phyloP scores from a whole-genome alignment of 2,113 vertebrate species.

The Equus quagga region DNA sequence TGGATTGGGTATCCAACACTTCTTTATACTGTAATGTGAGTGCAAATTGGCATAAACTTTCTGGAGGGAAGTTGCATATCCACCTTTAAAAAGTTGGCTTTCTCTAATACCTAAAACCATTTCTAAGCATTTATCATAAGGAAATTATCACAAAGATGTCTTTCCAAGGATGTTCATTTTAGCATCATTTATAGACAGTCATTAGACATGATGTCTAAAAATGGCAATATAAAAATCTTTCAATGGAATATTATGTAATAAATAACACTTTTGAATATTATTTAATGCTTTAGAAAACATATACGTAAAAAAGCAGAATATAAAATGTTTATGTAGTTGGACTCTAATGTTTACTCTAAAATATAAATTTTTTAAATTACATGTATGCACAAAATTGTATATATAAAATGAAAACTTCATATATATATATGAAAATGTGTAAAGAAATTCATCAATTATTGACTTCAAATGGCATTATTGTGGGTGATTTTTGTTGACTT shows the following conservation, averaged over 20 bases:
- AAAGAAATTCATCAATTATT: background rate
- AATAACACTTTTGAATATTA: slow-evolving; percentile 13
- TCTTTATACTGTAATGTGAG: background rate
- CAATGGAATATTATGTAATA: background rate
- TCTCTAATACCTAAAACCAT: background rate
- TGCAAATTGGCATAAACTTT: background rate
- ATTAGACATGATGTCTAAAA: slow-evolving; percentile 36
- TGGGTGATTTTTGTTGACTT: background rate
- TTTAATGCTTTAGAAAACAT: background rate
- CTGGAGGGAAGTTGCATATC: background rate
- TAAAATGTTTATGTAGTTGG: background rate
- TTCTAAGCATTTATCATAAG: slow-evolving; percentile 4
- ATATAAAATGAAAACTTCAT: background rate
- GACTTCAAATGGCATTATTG: background rate
- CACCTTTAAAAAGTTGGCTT: background rate
- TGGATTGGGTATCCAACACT: background rate
- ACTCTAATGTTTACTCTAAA: background rate
- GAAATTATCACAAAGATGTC: slow-evolving; percentile 2
- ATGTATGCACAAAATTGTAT: background rate
- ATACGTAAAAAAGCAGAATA: background rate
- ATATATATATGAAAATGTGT: background rate
- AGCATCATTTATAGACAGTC: slow-evolving; percentile 1
- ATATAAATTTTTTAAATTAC: slow-evolving; percentile 40
- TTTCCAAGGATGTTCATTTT: slow-evolving; percentile 21
- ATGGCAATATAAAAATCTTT: background rate